Evolutionary conservation across 2,113 vertebrate species (phyloP), one percentile per base, ranked within the genome.

Genomic region (Rutilus rutilus): DNA sequence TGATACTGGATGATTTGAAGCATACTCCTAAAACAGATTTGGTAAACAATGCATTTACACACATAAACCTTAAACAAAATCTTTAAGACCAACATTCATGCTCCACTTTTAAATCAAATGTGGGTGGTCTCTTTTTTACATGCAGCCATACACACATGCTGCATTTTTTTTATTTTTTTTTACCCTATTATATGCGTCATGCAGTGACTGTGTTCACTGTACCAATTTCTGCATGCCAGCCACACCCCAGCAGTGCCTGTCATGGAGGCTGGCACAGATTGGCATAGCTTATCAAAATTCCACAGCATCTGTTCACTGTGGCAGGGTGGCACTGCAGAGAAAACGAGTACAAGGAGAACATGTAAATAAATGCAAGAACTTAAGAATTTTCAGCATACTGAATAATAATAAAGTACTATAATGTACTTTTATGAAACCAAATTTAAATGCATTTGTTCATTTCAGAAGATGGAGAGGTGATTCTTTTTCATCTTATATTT

Each of bases 241-340:
- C 93, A 91, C 94, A 94, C 94, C 95, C 95, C 93, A 92, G 92
- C 90, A 90, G 92, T 93, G 93, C 93, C 93, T 90, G 88, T 89
- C 88, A 85, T 89, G 78, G 78, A 91, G 90, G 92, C 90, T 93
- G 95, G 96, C 96, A 95, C 93, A 93, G 94, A 93, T 90, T 89
- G 91, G 90, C 92, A 93, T 42, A 94, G 93, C 94, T 94, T 92
- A 95, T 93, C 93, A 95, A 96, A 96, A 97, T 98, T 97, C 96
- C 96, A 95, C 95, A 95, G 96, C 97, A 98, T 97, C 96, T 96
- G 95, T 95, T 95, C 95, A 96, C 95, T 96, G 96, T 96, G 95
- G 95, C 92, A 93, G 33, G 42, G 64, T 39, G 60, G 54, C 79
- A 82, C 74, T 81, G 62, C 82, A 60, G 83, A 69, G 73, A 75